Evolutionary conservation across 2,113 vertebrate genomes (phyloP).

Genomic region (Otis tarda): DNA sequence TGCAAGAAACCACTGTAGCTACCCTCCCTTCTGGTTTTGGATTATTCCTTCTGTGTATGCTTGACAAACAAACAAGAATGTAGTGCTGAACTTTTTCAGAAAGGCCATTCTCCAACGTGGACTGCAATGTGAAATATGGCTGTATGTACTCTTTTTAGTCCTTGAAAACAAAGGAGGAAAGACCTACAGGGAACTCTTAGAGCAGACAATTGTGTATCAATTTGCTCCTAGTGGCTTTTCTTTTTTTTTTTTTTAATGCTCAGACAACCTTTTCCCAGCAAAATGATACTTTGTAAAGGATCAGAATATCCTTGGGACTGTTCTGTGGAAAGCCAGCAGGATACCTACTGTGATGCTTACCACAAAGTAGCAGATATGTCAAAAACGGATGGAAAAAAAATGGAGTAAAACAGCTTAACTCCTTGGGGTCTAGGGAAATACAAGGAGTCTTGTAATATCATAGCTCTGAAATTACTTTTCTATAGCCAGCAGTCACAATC

Average conservation of each 20-base stretch:
- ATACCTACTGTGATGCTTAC: background rate
- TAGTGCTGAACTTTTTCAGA: background rate
- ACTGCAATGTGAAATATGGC: background rate
- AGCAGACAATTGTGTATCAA: background rate
- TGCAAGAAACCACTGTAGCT: background rate
- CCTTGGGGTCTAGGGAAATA: background rate
- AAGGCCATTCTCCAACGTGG: background rate
- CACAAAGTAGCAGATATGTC: background rate
- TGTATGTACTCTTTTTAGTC: background rate
- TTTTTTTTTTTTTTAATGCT: background rate
- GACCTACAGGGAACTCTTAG: background rate
- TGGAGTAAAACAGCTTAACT: background rate
- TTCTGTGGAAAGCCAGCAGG: background rate
- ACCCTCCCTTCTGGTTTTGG: background rate
- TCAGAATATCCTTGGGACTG: background rate
- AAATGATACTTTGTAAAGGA: background rate
- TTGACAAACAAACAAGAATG: background rate
- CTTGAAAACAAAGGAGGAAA: slow-evolving; percentile 9
- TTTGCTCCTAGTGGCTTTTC: background rate
- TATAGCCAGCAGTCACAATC: background rate
- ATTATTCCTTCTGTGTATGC: background rate
- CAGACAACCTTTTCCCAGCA: background rate
- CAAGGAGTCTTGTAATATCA: background rate
- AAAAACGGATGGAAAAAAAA: background rate
- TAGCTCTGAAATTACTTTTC: background rate